phyloP scores from a whole-genome alignment of 2,797 vertebrate species.

The Clarias laeviceps region DNA sequence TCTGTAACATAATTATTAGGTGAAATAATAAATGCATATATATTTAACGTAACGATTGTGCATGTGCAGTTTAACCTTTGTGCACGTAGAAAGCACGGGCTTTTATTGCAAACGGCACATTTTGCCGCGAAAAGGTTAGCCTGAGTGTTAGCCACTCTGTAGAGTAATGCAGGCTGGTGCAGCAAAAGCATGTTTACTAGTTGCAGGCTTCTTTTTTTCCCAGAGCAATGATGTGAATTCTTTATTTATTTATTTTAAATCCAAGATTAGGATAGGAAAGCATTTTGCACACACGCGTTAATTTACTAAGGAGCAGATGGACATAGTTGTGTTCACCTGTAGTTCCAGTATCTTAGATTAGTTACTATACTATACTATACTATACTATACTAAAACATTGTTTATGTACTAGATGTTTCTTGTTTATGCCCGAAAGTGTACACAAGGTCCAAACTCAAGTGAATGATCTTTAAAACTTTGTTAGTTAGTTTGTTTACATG shows the following conservation, averaged over 20 bases:
- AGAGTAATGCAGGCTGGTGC: background rate
- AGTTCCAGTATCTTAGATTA: background rate
- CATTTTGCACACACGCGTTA: background rate
- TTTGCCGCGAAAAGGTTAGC: conserved; percentile 16
- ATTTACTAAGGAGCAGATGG: background rate
- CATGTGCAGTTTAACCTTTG: background rate
- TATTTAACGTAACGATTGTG: background rate
- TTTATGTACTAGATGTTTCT: too few species aligned
- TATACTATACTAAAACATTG: too few species aligned
- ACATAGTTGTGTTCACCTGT: background rate
- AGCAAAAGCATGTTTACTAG: background rate
- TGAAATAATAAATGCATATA: background rate
- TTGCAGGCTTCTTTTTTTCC: background rate
- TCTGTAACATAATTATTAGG: conserved; percentile 9
- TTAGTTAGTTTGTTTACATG: conserved; percentile 7
- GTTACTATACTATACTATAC: background rate
- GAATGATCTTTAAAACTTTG: too few species aligned
- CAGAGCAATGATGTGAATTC: background rate
- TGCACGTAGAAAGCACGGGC: background rate
- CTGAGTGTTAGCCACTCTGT: background rate
- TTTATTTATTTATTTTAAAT: background rate
- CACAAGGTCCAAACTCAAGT: background rate
- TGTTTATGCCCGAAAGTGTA: background rate
- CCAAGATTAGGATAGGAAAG: background rate
- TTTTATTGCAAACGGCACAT: background rate